A percentile compares a stretch with the other conserved stretches of the same genome.
Conservation (phyloP, 2,888 invertebrate genomes). For the Agapetus fuscipes region DNA sequence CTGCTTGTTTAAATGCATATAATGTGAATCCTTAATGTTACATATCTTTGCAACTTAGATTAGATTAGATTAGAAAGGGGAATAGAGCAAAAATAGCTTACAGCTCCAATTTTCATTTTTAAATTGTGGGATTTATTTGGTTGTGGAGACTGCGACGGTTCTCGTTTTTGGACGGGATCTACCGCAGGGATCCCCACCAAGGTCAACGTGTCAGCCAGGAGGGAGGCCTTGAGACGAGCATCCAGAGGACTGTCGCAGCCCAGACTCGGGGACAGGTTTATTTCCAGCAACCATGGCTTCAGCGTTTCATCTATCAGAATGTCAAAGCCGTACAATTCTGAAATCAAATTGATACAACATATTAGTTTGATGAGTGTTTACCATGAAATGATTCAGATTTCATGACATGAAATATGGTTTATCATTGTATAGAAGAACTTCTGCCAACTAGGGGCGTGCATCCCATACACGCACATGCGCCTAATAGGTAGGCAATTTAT, state of each 20-base stretch:
- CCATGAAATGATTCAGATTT: not conserved
- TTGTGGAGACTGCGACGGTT: conserved; percentile 26
- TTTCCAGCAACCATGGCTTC: conserved; percentile 93
- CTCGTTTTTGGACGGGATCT: conserved; percentile 50
- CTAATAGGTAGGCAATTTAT: too few species aligned
- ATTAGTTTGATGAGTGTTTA: not conserved
- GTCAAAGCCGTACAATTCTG: conserved; percentile 91
- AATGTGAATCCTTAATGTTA: too few species aligned
- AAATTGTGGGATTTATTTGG: conserved; percentile 26
- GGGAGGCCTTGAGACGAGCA: conserved; percentile 83
- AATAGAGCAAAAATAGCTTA: conserved; percentile 28
- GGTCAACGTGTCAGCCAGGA: conserved; percentile 85
- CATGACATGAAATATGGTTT: not conserved
- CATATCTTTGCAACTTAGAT: too few species aligned
- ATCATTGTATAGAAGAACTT: not conserved
- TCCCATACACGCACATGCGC: too few species aligned
- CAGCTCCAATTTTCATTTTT: conserved; percentile 41
- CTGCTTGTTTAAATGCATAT: too few species aligned
- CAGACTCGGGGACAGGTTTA: conserved; percentile 80
- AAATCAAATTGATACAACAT: too few species aligned
- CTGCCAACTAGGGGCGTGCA: too few species aligned
- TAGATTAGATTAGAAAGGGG: not conserved
- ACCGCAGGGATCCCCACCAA: conserved; percentile 79
- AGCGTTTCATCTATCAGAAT: conserved; percentile 83
- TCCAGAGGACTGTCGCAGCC: conserved; percentile 91